Percentiles rank a stretch among this genome's conserved stretches.
These are phyloP conservation scores for Daktulosphaira vitifoliae DNA, from an alignment of 1,140 invertebrate genomes.

Conservation along the genomic window DNA sequence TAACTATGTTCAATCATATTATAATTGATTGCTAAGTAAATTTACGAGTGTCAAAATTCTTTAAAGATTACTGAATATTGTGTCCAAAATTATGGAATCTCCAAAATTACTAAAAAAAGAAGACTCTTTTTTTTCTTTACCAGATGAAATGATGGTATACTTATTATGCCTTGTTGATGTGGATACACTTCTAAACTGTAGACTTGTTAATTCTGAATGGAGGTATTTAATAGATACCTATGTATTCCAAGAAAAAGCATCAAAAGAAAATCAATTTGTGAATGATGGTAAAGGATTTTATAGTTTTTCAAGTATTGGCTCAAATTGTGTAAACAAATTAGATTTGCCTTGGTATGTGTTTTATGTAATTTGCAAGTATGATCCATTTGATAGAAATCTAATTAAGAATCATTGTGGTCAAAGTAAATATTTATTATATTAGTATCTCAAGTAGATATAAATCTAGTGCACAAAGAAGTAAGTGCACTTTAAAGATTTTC, in stretches of 20 bases:
- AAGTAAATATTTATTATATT: slow-evolving; percentile 31
- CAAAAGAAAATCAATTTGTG: neutral
- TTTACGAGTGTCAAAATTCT: no score
- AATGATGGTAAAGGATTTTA: neutral
- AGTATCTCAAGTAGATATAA: no score
- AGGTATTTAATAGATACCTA: neutral
- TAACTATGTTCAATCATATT: no score
- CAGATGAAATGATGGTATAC: slow-evolving; percentile 4
- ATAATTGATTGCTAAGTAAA: no score
- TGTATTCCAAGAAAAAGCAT: slow-evolving; percentile 20
- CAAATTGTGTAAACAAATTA: neutral
- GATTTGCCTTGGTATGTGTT: slow-evolving; percentile 25
- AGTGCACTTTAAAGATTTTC: no score
- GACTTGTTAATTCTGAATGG: slow-evolving; percentile 9
- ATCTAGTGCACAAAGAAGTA: no score
- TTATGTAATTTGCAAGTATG: slow-evolving; percentile 26
- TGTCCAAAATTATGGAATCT: no score
- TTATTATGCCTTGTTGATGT: neutral
- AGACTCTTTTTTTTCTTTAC: neutral
- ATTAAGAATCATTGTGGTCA: slow-evolving; percentile 32
- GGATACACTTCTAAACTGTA: neutral
- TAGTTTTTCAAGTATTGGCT: slow-evolving; percentile 14
- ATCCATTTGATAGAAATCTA: slow-evolving; percentile 33
- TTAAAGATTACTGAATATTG: no score
- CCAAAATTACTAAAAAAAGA: neutral